Base-by-base conservation (phyloP, 35 echinoderm and acorn worm species). In the Anneissia japonica region DNA sequence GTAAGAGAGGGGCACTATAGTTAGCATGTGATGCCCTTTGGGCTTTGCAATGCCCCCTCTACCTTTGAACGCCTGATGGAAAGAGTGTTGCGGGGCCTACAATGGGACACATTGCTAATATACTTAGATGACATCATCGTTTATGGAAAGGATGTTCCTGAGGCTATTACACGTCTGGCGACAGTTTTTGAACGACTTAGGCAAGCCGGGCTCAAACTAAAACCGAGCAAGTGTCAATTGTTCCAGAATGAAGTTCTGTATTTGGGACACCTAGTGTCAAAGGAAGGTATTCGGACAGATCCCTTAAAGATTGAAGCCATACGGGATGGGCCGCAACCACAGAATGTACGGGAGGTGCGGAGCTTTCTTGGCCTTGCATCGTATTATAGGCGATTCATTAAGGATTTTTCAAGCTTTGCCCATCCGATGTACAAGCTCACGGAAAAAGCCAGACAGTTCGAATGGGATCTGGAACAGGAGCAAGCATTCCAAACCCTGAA, bases 301-400 rank as follows among this genome's bases (percentile, higher is more conserved):
- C 73, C 32, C 0, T 26, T 1, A 14, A 94, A 94, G 29, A 84
- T 37, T 4, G 56, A 13, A 1, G 80, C 39, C 16, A 81, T 94
- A 13, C 38, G 56, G 21, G 56, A 92, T 74, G 88, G 91, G 86
- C 91, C 81, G 0, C 84, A 37, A 21, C 86, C 91, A 46, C 38
- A 1, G 36, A 78, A 33, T 33, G 81, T 88, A 0, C 77, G 7
- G 29, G 86, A 92, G 3, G 85, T 92, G 45, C 33, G 91, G 21
- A 79, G 80, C 21, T 92, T 92, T 51, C 35, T 92, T 21, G 85
- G 91, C 5, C 21, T 92, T 0, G 77, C 75, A 23, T 45, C 31
- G 5, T 92, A 92, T 40, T 92, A 92, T 46, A 56, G 86, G 81
- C 55, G 80, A 4, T 92, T 87, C 46, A 77, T 92, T 7, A 75